Base-by-base conservation (phyloP, 2,113 vertebrate genomes). In the Rafetus swinhoei region DNA sequence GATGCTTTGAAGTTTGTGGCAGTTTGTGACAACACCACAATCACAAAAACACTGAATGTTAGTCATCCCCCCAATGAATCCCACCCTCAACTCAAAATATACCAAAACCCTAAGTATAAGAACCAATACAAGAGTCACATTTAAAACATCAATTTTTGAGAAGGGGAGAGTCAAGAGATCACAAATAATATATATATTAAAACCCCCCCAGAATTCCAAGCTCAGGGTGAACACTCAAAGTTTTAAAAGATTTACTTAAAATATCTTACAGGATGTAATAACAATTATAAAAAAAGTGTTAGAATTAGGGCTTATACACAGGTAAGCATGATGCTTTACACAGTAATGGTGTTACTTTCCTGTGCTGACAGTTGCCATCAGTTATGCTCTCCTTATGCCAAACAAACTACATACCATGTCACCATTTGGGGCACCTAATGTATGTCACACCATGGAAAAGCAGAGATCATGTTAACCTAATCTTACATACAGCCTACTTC, bases 351-450 rank as follows among this genome's bases (percentile, higher is more conserved):
- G 18, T 35, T 90, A 82, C 85, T 94, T 79, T 85, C 86, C 55
- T 93, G 35, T 53, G 55, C 93, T 89, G 86, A 91, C 27, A 95
- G 95, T 56, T 88, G 84, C 79, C 50, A 82, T 90, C 96, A 95
- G 95, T 93, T 88, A 92, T 55, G 90, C 85, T 69, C 57, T 95
- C 88, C 69, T 62, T 16, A 19, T 82, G 92, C 65, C 90, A 95
- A 97, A 97, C 90, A 95, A 97, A 97, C 2, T 90, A 90, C 65
- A 84, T 72, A 84, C 11, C 69, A 25, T 60, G 90, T 50, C 93
- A 90, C 87, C 87, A 94, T 95, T 92, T 93, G 94, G 87, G 79
- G 80, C 86, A 96, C 91, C 3, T 18, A 86, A 4, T 12, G 69
- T 89, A 39, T 87, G 83, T 85, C 81, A 60, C 45, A 60, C 45